These are phyloP conservation scores for Carcina quercana DNA, from an alignment of 2,888 invertebrate genomes.

Conservation along the genomic window DNA sequence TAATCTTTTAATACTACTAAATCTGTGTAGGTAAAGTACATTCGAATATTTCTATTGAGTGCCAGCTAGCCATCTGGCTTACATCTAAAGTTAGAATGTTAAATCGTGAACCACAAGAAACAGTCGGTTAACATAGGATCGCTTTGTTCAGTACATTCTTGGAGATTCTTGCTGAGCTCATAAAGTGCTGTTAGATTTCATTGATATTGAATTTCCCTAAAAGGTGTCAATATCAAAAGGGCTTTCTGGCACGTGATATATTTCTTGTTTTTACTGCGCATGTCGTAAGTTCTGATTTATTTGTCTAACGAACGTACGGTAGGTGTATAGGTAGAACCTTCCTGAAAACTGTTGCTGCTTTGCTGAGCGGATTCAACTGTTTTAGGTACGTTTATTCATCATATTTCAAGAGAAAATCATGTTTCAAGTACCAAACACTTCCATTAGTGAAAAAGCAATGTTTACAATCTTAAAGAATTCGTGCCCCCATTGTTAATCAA, in stretches of 20 bases:
- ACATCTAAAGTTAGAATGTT: constrained; percentile 73
- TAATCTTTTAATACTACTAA: not conserved
- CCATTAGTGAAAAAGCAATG: too few relatives aligned
- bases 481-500: too few relatives aligned
- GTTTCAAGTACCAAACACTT: too few relatives aligned
- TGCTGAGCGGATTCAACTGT: too few relatives aligned
- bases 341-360: constrained; percentile 32
- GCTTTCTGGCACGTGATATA: constrained; percentile 30
- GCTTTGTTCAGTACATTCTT: constrained; percentile 4
- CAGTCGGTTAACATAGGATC: constrained; percentile 49
- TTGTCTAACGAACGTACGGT: constrained; percentile 24
- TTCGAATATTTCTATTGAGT: constrained; percentile 59
- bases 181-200: not conserved
- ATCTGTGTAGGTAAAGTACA: constrained; percentile 18
- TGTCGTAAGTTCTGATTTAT: constrained; percentile 38
- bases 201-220: not conserved
- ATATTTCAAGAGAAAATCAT: too few relatives aligned
- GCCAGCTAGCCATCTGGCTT: constrained; percentile 70
- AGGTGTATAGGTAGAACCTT: constrained; percentile 19
- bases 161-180: not conserved
- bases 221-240: too few relatives aligned
- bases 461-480: too few relatives aligned
- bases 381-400: too few relatives aligned
- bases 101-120: constrained; percentile 67
- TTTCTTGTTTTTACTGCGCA: constrained; percentile 45